Conservation (phyloP, 2,797 vertebrate species). For the Epinephelus coioides region DNA sequence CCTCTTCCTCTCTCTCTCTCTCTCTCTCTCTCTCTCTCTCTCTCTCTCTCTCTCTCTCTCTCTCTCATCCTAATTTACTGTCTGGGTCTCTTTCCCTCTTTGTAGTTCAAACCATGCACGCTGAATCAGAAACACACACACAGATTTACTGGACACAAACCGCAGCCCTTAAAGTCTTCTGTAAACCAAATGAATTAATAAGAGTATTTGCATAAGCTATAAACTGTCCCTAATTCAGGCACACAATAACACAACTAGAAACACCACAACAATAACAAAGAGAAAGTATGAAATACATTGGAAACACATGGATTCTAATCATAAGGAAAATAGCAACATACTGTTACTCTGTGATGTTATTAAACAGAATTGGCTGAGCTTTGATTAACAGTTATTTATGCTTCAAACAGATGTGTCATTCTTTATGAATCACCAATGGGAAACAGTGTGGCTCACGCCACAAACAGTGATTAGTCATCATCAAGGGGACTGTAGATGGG, state of each 20-base stretch:
- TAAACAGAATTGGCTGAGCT: background rate
- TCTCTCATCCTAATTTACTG: slow-evolving; percentile 22
- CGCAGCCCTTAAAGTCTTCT: slow-evolving; percentile 1
- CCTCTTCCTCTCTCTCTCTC: slow-evolving; percentile 4
- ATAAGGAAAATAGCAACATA: background rate
- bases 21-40: slow-evolving; percentile 31
- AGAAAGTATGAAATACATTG: background rate
- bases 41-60: slow-evolving; percentile 6
- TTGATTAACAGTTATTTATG: background rate
- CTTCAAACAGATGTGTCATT: slow-evolving; percentile 11
- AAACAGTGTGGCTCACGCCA: background rate
- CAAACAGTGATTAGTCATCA: slow-evolving; percentile 1
- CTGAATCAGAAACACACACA: slow-evolving; percentile 32
- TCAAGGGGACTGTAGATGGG: background rate
- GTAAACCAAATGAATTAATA: slow-evolving; percentile 23
- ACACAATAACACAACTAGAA: background rate
- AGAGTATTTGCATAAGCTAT: slow-evolving; percentile 9
- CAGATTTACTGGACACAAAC: slow-evolving; percentile 15
- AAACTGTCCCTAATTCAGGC: background rate
- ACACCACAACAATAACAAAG: background rate
- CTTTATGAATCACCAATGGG: slow-evolving; percentile 19
- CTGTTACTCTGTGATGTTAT: background rate
- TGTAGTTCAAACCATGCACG: slow-evolving; percentile 19
- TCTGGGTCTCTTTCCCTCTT: slow-evolving; percentile 29
- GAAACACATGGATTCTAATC: background rate